Evolutionary conservation across 2,113 vertebrate genomes (phyloP).

Genomic region (Electrona antarctica): DNA sequence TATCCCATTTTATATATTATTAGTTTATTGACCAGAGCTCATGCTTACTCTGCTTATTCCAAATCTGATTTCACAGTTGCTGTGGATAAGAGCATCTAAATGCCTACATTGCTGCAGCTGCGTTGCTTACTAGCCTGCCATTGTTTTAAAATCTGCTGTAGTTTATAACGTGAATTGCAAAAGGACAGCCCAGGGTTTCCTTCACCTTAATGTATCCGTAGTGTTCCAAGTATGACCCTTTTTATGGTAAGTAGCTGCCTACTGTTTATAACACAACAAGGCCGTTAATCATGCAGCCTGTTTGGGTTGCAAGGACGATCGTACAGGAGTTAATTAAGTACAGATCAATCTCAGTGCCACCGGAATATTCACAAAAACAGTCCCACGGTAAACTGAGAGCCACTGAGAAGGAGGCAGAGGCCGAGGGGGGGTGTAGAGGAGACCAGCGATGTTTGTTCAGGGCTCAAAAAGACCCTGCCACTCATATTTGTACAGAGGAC

Average conservation of each 20-base stretch:
- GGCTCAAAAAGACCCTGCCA: slow-evolving; percentile 51
- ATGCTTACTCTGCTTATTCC: too few relatives aligned
- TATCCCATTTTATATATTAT: too few relatives aligned
- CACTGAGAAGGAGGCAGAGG: slow-evolving; percentile 4
- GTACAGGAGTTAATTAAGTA: slow-evolving; percentile 61
- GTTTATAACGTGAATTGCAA: too few relatives aligned
- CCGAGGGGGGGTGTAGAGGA: slow-evolving; percentile 32
- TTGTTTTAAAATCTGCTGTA: too few relatives aligned
- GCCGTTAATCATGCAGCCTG: slow-evolving; percentile 50
- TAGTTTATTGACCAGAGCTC: too few relatives aligned
- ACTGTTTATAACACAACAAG: slow-evolving; percentile 24
- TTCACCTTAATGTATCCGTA: too few relatives aligned
- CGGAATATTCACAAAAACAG: slow-evolving; percentile 36
- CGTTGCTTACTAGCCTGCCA: too few relatives aligned
- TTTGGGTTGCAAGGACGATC: slow-evolving; percentile 54
- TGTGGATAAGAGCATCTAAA: too few relatives aligned
- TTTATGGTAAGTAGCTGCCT: neutral
- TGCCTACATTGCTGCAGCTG: too few relatives aligned
- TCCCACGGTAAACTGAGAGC: slow-evolving; percentile 38
- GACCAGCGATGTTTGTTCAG: slow-evolving; percentile 43
- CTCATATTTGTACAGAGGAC: slow-evolving; percentile 63
- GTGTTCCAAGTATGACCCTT: too few relatives aligned
- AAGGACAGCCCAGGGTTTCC: too few relatives aligned
- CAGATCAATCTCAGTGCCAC: slow-evolving; percentile 56
- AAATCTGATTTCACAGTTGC: too few relatives aligned